Conservation (phyloP, 1,140 invertebrate genomes). For the Caenorhabditis tropicalis region DNA sequence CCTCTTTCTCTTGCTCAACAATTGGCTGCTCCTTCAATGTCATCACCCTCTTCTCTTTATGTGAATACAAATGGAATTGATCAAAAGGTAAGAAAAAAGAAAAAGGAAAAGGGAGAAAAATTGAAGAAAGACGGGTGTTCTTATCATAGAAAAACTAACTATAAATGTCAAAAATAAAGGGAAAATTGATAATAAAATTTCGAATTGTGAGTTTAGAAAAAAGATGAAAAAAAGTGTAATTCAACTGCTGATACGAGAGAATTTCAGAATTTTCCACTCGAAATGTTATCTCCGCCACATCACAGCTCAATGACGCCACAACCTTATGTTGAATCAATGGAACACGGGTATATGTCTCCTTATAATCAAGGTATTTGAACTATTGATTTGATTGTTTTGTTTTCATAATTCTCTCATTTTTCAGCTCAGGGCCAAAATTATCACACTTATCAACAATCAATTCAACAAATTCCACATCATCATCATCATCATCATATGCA, state of each 20-base stretch:
- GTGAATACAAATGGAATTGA: constrained; percentile 26
- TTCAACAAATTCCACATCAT: not conserved
- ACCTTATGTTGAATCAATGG: not conserved
- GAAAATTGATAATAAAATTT: not conserved
- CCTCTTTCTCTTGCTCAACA: constrained; percentile 41
- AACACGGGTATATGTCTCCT: constrained; percentile 36
- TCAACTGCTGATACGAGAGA: too few relatives aligned
- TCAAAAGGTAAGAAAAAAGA: constrained; percentile 4
- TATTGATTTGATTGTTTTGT: not conserved
- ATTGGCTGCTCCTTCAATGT: constrained; percentile 39
- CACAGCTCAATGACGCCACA: constrained; percentile 24
- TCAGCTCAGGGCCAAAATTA: constrained; percentile 17
- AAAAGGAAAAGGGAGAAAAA: not conserved
- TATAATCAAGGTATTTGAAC: not conserved
- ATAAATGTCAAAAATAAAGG: not conserved
- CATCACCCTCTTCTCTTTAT: constrained; percentile 18
- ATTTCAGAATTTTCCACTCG: not conserved
- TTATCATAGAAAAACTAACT: not conserved
- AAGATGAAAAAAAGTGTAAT: too few relatives aligned
- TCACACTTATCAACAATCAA: constrained; percentile 9
- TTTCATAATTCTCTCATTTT: not conserved
- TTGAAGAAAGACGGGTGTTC: not conserved
- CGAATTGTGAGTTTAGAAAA: not conserved
- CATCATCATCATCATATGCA: not conserved
- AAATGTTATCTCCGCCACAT: constrained; percentile 13